Evolutionary conservation across 2,888 invertebrate genomes (phyloP).

Genomic region (Parnassius smintheus): DNA sequence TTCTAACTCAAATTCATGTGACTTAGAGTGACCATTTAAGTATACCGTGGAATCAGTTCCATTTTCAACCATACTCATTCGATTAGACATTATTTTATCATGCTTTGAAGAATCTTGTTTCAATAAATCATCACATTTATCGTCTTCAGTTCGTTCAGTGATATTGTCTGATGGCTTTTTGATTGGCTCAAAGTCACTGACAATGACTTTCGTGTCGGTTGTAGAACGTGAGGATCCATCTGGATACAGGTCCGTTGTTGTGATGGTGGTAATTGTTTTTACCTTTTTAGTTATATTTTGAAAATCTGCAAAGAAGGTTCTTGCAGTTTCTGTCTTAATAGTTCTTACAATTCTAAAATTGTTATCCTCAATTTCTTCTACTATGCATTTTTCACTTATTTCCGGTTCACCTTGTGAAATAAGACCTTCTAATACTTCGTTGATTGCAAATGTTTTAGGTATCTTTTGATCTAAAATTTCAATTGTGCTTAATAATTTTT

Average conservation of each 20-base stretch:
- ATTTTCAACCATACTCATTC: not conserved
- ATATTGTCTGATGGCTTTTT: too few species aligned
- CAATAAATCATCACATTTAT: constrained; percentile 21
- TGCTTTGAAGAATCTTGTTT: constrained; percentile 2
- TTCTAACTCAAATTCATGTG: not conserved
- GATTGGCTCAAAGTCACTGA: too few species aligned
- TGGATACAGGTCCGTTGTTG: constrained; percentile 64
- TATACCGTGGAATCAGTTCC: not conserved
- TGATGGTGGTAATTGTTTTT: constrained; percentile 55
- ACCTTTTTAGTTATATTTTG: constrained; percentile 47
- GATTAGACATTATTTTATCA: too few species aligned
- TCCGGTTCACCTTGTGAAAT: constrained; percentile 41
- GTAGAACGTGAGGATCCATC: constrained; percentile 60
- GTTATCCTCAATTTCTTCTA: constrained; percentile 47
- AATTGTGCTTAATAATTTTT: not conserved
- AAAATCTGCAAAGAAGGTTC: constrained; percentile 51
- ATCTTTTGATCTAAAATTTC: not conserved
- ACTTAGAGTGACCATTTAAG: constrained; percentile 16
- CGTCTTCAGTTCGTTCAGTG: too few species aligned
- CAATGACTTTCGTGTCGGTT: constrained; percentile 43
- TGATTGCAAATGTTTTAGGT: not conserved
- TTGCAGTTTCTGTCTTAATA: constrained; percentile 50
- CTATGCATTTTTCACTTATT: constrained; percentile 44
- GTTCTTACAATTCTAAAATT: constrained; percentile 48
- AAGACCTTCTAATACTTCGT: constrained; percentile 37